Evolutionary conservation across 2,888 invertebrate species (phyloP).

Genomic region (Lypha dubia): DNA sequence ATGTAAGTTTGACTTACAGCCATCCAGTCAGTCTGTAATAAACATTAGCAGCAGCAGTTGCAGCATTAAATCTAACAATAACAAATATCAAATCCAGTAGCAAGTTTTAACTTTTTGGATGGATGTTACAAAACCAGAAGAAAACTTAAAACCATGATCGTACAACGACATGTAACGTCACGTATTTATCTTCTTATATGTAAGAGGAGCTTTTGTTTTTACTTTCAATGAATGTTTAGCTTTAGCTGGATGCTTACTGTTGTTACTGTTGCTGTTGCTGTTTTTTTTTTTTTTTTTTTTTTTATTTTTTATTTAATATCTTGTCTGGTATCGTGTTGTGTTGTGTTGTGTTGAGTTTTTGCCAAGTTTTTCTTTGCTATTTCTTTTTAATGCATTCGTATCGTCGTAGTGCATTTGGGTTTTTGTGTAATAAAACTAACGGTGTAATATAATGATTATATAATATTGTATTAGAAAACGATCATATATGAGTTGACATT

Average conservation of each 20-base stretch:
- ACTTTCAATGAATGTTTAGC: slow-evolving; percentile 65
- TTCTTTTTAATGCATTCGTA: slow-evolving; percentile 22
- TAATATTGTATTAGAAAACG: slow-evolving; percentile 68
- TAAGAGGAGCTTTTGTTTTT: slow-evolving; percentile 55
- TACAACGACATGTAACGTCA: slow-evolving; percentile 49
- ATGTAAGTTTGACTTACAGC: slow-evolving; percentile 16
- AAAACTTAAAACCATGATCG: slow-evolving; percentile 67
- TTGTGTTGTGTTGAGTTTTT: too few relatives aligned
- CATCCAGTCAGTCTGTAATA: slow-evolving; percentile 43
- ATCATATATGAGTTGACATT: slow-evolving; percentile 56
- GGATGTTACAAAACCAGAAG: slow-evolving; percentile 69
- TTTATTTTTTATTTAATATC: slow-evolving; percentile 43
- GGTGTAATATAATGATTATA: slow-evolving; percentile 55
- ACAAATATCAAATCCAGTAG: slow-evolving; percentile 45
- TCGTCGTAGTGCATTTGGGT: slow-evolving; percentile 62
- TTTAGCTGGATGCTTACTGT: slow-evolving; percentile 19
- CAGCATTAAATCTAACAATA: slow-evolving; percentile 47
- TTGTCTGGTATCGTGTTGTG: slow-evolving; percentile 52
- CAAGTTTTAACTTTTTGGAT: slow-evolving; percentile 44
- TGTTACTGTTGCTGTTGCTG: slow-evolving; percentile 43
- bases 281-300: slow-evolving; percentile 35
- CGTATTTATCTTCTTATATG: slow-evolving; percentile 54
- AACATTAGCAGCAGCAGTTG: slow-evolving; percentile 12
- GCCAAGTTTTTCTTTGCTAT: slow-evolving; percentile 11
- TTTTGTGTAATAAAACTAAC: slow-evolving; percentile 73